These are phyloP conservation scores for Intellagama lesueurii DNA, from an alignment of 2,797 vertebrate species.

Conservation along the genomic window DNA sequence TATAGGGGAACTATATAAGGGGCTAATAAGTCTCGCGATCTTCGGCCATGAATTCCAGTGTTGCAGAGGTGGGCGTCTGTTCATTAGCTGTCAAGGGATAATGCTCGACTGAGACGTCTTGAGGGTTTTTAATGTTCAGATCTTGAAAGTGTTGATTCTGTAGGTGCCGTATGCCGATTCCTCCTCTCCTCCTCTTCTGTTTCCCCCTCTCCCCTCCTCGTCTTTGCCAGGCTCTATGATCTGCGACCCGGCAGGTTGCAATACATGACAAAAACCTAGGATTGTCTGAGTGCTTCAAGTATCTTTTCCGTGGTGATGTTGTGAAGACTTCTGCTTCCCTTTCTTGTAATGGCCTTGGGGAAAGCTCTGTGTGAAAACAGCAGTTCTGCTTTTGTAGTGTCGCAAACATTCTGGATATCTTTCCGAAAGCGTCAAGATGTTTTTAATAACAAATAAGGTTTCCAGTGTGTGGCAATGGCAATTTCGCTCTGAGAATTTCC, in stretches of 20 bases:
- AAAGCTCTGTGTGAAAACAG: slow-evolving; percentile 36
- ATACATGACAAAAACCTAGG: slow-evolving; percentile 38
- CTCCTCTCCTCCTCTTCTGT: no score
- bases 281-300: slow-evolving; percentile 15
- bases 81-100: slow-evolving; percentile 21
- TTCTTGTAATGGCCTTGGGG: slow-evolving; percentile 49
- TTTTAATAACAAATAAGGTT: slow-evolving; percentile 13
- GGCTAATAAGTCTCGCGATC: slow-evolving; percentile 57
- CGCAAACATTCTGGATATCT: slow-evolving; percentile 40
- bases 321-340: slow-evolving; percentile 53
- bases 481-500: slow-evolving; percentile 13
- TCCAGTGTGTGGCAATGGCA: slow-evolving; percentile 2
- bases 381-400: slow-evolving; percentile 6
- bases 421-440: neutral
- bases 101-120: neutral
- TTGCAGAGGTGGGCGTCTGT: slow-evolving; percentile 40
- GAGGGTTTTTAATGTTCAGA: neutral
- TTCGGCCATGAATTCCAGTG: neutral
- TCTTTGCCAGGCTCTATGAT: neutral
- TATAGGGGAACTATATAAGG: neutral
- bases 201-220: no score
- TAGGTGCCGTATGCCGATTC: neutral
- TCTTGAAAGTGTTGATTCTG: neutral
- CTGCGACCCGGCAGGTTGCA: slow-evolving; percentile 38
- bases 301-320: slow-evolving; percentile 18